Conservation (phyloP, 2,113 vertebrate species). For the Thalassarche chlororhynchos region DNA sequence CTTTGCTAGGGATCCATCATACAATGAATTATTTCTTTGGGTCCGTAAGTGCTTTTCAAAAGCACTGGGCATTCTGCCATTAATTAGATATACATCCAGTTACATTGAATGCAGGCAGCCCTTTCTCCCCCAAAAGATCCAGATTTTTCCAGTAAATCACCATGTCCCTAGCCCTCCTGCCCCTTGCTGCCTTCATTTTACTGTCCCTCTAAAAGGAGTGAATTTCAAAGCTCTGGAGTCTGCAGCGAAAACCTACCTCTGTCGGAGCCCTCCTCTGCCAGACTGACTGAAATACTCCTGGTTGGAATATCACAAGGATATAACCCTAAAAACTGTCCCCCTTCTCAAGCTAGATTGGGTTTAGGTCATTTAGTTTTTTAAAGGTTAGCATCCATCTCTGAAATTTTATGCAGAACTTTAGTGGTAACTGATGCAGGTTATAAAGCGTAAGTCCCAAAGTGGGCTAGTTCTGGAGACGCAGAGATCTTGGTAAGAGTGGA, state of each 20-base stretch:
- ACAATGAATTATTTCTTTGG: neutral
- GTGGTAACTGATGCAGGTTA: neutral
- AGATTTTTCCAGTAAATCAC: neutral
- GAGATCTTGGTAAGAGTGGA: neutral
- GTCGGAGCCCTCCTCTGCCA: neutral
- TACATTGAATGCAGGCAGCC: neutral
- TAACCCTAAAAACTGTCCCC: neutral
- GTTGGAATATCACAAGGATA: neutral
- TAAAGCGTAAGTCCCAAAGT: neutral
- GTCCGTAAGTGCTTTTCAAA: neutral
- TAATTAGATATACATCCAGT: neutral
- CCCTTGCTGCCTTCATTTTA: neutral
- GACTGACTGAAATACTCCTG: neutral
- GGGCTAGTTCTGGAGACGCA: neutral
- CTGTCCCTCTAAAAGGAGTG: neutral
- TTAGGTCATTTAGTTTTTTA: neutral
- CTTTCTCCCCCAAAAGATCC: neutral
- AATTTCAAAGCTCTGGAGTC: neutral
- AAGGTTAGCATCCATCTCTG: neutral
- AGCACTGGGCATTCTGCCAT: neutral
- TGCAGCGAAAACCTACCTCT: neutral
- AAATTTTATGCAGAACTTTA: neutral
- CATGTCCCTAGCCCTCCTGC: neutral
- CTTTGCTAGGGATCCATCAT: neutral
- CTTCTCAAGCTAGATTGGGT: neutral